Conservation (phyloP, 2,888 invertebrate species). For the Pseudococcus viburni region DNA sequence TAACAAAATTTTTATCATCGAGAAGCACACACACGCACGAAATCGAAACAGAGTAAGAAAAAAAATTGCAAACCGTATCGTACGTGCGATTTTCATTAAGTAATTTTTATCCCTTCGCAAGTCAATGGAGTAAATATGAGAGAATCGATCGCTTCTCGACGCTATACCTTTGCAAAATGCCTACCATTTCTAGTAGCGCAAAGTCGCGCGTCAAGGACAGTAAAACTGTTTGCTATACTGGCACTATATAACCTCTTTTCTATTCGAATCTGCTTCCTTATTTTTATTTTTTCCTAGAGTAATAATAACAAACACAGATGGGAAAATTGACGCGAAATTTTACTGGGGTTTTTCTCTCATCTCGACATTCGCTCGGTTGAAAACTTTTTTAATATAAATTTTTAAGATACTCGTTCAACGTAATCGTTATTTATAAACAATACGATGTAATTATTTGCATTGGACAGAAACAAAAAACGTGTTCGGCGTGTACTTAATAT, state of each 20-base stretch:
- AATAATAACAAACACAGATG: not conserved
- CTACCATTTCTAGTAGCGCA: not conserved
- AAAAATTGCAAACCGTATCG: not conserved
- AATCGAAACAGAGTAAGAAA: not conserved
- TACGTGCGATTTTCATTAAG: not conserved
- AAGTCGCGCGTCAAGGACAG: not conserved
- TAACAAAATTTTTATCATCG: not conserved
- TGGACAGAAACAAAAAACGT: not conserved
- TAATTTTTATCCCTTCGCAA: constrained; percentile 3
- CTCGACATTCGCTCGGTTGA: not conserved
- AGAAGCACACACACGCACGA: not conserved
- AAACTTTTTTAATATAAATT: constrained; percentile 16
- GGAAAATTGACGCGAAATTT: not conserved
- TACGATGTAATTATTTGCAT: not conserved
- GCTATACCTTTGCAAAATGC: constrained; percentile 29
- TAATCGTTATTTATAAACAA: not conserved
- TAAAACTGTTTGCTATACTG: not conserved
- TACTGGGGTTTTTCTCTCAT: not conserved
- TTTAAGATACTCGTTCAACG: not conserved
- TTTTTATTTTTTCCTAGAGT: not conserved
- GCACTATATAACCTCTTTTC: not conserved
- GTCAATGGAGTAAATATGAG: constrained; percentile 21
- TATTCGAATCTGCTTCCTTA: constrained; percentile 13
- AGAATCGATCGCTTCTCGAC: constrained; percentile 38
- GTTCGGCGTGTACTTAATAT: not conserved